phyloP scores from a whole-genome alignment of 64 coral and sea anemone genomes.

The Stylophora pistillata region DNA sequence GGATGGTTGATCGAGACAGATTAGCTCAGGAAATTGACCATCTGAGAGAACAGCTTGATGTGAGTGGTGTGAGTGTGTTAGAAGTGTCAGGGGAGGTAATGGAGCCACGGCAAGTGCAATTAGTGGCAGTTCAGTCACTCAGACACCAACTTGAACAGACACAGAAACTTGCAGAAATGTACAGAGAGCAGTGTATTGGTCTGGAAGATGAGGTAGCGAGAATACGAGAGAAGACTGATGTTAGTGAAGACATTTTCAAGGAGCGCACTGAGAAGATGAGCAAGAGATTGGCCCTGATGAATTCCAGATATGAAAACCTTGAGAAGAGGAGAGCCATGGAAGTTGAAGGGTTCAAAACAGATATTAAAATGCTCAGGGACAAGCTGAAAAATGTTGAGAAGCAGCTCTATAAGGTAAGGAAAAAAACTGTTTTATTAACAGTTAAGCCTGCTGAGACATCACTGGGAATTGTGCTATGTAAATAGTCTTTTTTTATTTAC shows the following conservation, averaged over 20 bases:
- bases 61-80: slow-evolving; percentile 69
- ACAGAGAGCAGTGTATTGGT: slow-evolving; percentile 98
- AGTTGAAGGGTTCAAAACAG: slow-evolving; percentile 98
- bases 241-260: slow-evolving; percentile 96
- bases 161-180: slow-evolving; percentile 98
- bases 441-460: no score
- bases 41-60: slow-evolving; percentile 80
- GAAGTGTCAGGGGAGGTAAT: slow-evolving; percentile 86
- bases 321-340: slow-evolving; percentile 92
- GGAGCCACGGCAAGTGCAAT: slow-evolving; percentile 84
- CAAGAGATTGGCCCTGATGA: slow-evolving; percentile 88
- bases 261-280: slow-evolving; percentile 96
- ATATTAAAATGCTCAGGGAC: slow-evolving; percentile 89
- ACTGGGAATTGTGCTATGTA: no score
- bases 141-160: slow-evolving; percentile 94
- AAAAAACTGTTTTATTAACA: neutral
- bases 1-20: slow-evolving; percentile 95
- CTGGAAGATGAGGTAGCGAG: slow-evolving; percentile 91
- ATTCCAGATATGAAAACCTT: slow-evolving; percentile 88
- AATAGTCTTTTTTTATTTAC: no score
- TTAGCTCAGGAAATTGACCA: slow-evolving; percentile 93
- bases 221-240: slow-evolving; percentile 93
- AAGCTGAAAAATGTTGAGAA: slow-evolving; percentile 98
- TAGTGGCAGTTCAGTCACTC: slow-evolving; percentile 83
- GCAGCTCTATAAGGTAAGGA: slow-evolving; percentile 91